A percentile compares a stretch with the other conserved stretches of the same genome.
Conservation (phyloP, 2,113 vertebrate species). For the Lanius collurio region DNA sequence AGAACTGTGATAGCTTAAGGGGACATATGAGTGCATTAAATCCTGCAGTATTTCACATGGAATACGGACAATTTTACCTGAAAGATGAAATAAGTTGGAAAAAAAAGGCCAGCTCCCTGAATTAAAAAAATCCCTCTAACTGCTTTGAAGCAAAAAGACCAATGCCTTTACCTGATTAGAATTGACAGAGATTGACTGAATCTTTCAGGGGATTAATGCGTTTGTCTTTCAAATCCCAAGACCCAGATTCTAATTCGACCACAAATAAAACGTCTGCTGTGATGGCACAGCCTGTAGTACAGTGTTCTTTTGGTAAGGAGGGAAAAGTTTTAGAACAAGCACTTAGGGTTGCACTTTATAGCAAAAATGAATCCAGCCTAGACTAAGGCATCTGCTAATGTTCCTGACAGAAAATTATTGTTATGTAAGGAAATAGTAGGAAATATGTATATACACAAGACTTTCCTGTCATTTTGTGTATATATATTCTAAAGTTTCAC, state of each 20-base stretch:
- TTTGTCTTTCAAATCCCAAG: conserved; percentile 63
- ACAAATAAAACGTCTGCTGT: conserved; percentile 37
- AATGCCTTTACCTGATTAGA: conserved; percentile 48
- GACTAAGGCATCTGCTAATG: background rate
- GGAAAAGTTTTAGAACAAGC: background rate
- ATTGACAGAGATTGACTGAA: conserved; percentile 54
- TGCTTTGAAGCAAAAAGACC: conserved; percentile 41
- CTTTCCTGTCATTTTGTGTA: background rate
- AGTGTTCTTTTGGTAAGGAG: background rate
- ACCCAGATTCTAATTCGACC: conserved; percentile 60
- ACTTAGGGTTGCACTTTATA: background rate
- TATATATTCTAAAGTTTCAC: background rate
- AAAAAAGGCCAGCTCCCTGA: background rate
- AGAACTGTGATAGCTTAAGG: background rate
- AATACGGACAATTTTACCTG: background rate
- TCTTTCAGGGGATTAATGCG: conserved; percentile 56
- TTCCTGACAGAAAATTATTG: background rate
- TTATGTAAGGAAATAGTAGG: background rate
- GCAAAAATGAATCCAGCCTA: background rate
- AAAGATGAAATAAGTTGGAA: background rate
- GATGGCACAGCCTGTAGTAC: background rate
- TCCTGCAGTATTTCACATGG: background rate
- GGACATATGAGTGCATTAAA: background rate
- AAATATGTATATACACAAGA: background rate
- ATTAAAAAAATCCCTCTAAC: conserved; percentile 13